Conservation (phyloP, 2,113 vertebrate species). For the Emydura subglobosa region DNA sequence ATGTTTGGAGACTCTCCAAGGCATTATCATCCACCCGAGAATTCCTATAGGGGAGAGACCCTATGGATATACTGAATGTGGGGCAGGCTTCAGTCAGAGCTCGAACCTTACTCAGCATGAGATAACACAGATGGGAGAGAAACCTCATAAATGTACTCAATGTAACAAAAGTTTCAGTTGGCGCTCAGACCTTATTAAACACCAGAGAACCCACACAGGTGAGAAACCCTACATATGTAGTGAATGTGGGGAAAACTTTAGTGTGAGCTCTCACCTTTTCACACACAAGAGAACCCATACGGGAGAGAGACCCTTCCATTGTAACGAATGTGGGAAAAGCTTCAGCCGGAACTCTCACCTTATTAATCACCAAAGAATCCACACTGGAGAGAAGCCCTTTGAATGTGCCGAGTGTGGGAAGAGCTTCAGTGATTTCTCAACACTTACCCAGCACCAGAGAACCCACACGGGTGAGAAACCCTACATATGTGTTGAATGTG, state of each 20-base stretch:
- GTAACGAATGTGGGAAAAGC: slow-evolving; percentile 59
- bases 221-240: slow-evolving; percentile 72
- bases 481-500: slow-evolving; percentile 49
- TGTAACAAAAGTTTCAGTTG: slow-evolving; percentile 68
- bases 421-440: slow-evolving; percentile 67
- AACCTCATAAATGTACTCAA: slow-evolving; percentile 60
- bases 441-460: slow-evolving; percentile 56
- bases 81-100: slow-evolving; percentile 46
- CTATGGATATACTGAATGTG: slow-evolving; percentile 36
- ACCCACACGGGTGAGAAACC: slow-evolving; percentile 72
- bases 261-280: slow-evolving; percentile 67
- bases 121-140: slow-evolving; percentile 63
- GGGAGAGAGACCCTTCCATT: slow-evolving; percentile 63
- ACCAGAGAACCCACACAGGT: slow-evolving; percentile 62
- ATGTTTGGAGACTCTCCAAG: neutral
- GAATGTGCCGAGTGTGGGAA: slow-evolving; percentile 59
- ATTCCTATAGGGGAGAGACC: neutral
- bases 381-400: slow-evolving; percentile 68
- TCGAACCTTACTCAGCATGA: slow-evolving; percentile 56
- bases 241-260: slow-evolving; percentile 63
- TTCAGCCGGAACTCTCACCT: slow-evolving; percentile 70
- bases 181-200: slow-evolving; percentile 69
- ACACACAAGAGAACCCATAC: slow-evolving; percentile 67
- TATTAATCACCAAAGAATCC: slow-evolving; percentile 62
- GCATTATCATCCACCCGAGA: neutral